Percentiles rank a stretch among this genome's conserved stretches.
Evolutionary conservation across 1,140 invertebrate species (phyloP).

Genomic region (Aradophagus sp.): DNA sequence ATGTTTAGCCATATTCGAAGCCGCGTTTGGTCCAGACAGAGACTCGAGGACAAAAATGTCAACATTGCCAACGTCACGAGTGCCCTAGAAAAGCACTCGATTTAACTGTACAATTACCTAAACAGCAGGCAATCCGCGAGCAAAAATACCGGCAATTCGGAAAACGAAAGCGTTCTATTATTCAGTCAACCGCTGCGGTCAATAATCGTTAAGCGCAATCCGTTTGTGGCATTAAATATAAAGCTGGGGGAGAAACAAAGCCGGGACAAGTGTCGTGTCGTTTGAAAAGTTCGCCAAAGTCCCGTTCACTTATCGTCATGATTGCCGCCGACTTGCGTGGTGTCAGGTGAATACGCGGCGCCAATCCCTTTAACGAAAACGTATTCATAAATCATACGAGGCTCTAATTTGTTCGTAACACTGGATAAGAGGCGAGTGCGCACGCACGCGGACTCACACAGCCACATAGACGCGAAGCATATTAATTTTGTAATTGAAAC

Average conservation of each 20-base stretch:
- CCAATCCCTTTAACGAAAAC: conserved; percentile 21
- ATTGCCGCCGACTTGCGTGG: conserved; percentile 9
- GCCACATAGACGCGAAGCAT: conserved; percentile 18
- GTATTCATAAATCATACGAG: conserved; percentile 37
- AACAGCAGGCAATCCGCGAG: too few relatives aligned
- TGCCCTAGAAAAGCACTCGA: too few relatives aligned
- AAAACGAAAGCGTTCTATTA: conserved; percentile 1
- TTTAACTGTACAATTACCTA: too few relatives aligned
- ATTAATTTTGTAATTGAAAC: conserved; percentile 43
- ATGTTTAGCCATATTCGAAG: too few relatives aligned
- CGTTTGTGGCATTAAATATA: conserved; percentile 12
- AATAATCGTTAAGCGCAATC: conserved; percentile 7
- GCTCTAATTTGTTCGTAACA: conserved; percentile 43
- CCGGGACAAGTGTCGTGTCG: conserved; percentile 15
- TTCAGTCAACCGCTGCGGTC: conserved; percentile 1
- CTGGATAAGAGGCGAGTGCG: conserved; percentile 15
- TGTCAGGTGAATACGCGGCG: conserved; percentile 20
- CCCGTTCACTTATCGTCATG: conserved; percentile 12
- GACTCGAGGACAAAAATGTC: too few relatives aligned
- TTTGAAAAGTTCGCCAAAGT: conserved; percentile 24
- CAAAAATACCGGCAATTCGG: too few relatives aligned
- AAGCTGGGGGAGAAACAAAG: conserved; percentile 4
- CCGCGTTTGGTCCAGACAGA: too few relatives aligned
- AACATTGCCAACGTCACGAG: too few relatives aligned
- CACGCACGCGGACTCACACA: conserved; percentile 10